These are phyloP conservation scores for Pentalonia nigronervosa DNA, from an alignment of 1,140 invertebrate genomes.

Conservation along the genomic window DNA sequence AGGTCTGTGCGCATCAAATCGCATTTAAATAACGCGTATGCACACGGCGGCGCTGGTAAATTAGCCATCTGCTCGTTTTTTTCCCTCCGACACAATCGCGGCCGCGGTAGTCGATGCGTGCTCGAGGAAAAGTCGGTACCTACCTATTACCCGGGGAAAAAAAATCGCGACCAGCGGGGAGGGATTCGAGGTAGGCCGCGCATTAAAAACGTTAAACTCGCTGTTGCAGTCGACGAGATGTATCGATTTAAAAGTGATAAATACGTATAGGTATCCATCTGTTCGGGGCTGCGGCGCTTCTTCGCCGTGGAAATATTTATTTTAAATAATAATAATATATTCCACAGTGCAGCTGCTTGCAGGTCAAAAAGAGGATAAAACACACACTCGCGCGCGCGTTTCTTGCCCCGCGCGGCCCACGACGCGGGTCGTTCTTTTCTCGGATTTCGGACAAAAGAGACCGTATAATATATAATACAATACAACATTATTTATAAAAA, in stretches of 20 bases:
- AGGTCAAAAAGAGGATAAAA: background rate
- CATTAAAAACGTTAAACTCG: conserved; percentile 38
- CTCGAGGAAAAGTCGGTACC: background rate
- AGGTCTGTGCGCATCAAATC: conserved; percentile 5
- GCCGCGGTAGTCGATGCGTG: background rate
- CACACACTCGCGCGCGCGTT: background rate
- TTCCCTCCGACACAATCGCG: background rate
- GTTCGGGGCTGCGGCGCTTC: background rate
- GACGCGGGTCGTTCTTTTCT: background rate
- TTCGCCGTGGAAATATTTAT: background rate
- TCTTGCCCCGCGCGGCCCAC: background rate
- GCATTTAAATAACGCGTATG: conserved; percentile 25
- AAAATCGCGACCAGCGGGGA: conserved; percentile 16
- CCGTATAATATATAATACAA: too few relatives aligned
- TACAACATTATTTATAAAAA: background rate
- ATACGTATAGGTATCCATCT: background rate
- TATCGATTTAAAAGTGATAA: conserved; percentile 34
- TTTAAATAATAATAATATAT: background rate
- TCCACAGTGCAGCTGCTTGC: conserved; percentile 29
- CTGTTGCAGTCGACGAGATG: conserved; percentile 9
- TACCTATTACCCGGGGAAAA: background rate
- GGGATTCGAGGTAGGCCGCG: conserved; percentile 35
- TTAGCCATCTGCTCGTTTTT: conserved; percentile 46
- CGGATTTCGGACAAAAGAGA: conserved; percentile 11
- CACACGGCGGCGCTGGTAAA: background rate